Conservation (phyloP, 2,888 invertebrate species). For the Oscheius sp. region DNA sequence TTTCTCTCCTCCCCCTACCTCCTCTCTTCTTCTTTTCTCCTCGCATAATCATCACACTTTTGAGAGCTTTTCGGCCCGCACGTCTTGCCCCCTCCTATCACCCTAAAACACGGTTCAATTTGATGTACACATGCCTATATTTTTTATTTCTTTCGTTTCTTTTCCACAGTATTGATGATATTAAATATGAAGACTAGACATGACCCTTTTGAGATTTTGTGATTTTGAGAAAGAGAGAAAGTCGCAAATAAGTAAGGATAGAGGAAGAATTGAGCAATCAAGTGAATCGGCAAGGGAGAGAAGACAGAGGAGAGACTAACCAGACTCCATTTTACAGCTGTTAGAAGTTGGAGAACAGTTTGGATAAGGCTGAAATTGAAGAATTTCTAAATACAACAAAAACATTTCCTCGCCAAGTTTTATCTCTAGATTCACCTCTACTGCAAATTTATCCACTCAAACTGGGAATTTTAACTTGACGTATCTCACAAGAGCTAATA, state of each 20-base stretch:
- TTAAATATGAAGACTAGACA: slow-evolving; percentile 11
- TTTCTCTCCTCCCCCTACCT: neutral
- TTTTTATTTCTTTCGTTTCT: neutral
- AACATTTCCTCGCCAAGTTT: no score
- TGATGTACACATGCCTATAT: neutral
- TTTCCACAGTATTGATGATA: neutral
- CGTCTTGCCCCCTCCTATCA: neutral
- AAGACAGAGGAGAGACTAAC: no score
- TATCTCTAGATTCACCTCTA: no score
- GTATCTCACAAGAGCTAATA: no score
- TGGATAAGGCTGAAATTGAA: slow-evolving; percentile 51
- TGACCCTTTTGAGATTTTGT: slow-evolving; percentile 7
- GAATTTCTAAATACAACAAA: no score
- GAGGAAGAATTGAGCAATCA: no score
- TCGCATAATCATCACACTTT: neutral
- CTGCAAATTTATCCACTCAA: no score
- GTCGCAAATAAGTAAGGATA: neutral
- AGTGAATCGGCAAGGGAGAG: neutral
- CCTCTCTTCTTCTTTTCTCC: neutral
- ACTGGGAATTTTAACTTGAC: no score
- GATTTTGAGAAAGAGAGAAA: neutral
- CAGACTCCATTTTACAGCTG: slow-evolving; percentile 60
- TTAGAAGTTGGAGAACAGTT: slow-evolving; percentile 64
- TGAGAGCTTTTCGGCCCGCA: neutral
- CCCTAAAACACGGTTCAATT: neutral